Base-by-base conservation (phyloP, 2,888 invertebrate genomes). In the Acanthosepion lycidas region DNA sequence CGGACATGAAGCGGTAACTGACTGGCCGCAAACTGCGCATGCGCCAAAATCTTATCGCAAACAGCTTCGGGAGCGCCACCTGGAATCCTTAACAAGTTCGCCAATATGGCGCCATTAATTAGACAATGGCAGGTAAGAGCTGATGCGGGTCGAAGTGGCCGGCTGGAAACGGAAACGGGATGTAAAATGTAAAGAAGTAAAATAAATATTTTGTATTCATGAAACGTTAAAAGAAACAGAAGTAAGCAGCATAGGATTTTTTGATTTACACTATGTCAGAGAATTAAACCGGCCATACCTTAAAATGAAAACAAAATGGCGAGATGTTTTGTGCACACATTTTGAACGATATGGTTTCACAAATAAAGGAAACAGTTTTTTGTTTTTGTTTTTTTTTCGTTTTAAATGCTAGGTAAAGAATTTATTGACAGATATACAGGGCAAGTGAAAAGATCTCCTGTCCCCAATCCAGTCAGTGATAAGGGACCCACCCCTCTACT, bases 21-120 rank as follows among this genome's bases (percentile, higher is more conserved):
- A n/a, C 78, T 28, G 78, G 78, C n/a, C n/a, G 78, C 28, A n/a
- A 15, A 78, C 78, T 78, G 78, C 28, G 28, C 78, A n/a, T 78
- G 28, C 78, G 28, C 28, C n/a, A 18, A n/a, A n/a, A 78, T 78
- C 78, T 78, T 78, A 78, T 78, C 78, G 78, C 78, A 78, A 78
- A 78, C 28, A 78, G 78, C 28, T 78, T 78, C 78, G 78, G 78
- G 28, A 78, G 78, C 78, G 78, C 78, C 78, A 78, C 78, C 78
- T 78, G 78, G 78, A 78, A 78, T 78, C 78, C 78, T 9, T n/a
- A 78, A 78, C 78, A 78, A 78, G n/a, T n/a, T n/a, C 78, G 78
- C 78, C 78, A 78, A 78, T 78, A 9, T 78, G 78, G 28, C 78
- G 78, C 78, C 28, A 78, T n/a, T 78, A 78, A 78, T 78, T 78